Evolutionary conservation across 2,888 invertebrate species (phyloP), one percentile per base, ranked within the genome.

Genomic region (Stenodera caucasica): DNA sequence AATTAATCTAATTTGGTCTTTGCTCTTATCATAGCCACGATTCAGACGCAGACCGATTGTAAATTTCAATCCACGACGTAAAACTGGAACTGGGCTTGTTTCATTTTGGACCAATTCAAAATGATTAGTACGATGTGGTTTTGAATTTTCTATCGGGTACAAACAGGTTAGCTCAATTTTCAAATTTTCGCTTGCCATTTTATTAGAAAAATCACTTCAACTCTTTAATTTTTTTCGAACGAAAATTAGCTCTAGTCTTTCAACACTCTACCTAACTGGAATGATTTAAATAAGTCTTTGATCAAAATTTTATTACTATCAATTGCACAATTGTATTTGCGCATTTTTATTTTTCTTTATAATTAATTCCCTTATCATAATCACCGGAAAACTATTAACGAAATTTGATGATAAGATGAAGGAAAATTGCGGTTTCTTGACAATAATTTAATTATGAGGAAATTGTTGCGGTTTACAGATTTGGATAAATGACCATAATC

Each of bases 11-110:
- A 92, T 83, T 26, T 86, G 79, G 68, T 92, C 92, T 1, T 80
- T 82, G 0, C 80, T 80, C 55, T 84, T 84, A 62, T 88, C 84
- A 71, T 84, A 90, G 0, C 82, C 81, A 30, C 90, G 81, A 68
- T 84, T 80, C 73, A 73, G 69, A 49, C 86, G 80, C 18, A 91
- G 76, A 1, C 87, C 87, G 5, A 91, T 81, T 61, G 84, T 86
- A 80, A 93, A 92, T 0, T 86, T 83, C 72, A 89, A 87, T 0
- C 91, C 92, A 26, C 92, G 83, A 4, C 92, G 83, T 2, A 92
- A 82, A 21, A 93, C 85, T 0, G 90, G 84, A 0, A 84, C 84
- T 0, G 87, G 84, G 32, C 67, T 64, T 3, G 85, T 84, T 32
- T 87, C 86, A n/a, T 85, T 82, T 65, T 89, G 86, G 0, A 89